A percentile compares a stretch with the other conserved stretches of the same genome.
Conservation (phyloP, 2,797 vertebrate genomes). For the Acomys russatus region DNA sequence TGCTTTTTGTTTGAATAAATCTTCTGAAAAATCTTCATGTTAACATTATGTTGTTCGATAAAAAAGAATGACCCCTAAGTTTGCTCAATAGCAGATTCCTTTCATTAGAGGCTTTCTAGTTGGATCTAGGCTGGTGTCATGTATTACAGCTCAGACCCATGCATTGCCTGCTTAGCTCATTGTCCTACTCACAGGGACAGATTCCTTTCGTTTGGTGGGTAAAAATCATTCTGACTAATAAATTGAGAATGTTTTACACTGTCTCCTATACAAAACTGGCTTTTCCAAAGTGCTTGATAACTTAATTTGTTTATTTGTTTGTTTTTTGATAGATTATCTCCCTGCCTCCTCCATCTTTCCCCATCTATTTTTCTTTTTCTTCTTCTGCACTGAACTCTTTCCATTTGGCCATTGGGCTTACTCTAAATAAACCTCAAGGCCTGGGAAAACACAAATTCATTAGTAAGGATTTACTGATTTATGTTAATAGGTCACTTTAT, state of each 20-base stretch:
- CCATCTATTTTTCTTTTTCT: background rate
- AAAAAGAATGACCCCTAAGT: constrained; percentile 68
- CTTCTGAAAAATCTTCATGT: constrained; percentile 68
- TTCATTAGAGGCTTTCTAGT: constrained; percentile 82
- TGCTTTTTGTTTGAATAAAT: constrained; percentile 77
- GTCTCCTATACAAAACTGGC: constrained; percentile 48
- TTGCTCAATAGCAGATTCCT: constrained; percentile 75
- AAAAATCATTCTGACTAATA: constrained; percentile 63
- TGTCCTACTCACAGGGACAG: background rate
- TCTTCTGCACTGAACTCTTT: background rate
- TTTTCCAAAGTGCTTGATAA: constrained; percentile 66
- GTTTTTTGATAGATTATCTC: background rate
- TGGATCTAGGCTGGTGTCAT: constrained; percentile 76
- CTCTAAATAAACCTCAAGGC: constrained; percentile 24
- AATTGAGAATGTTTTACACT: constrained; percentile 54
- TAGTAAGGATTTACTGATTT: constrained; percentile 32
- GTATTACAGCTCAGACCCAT: constrained; percentile 64
- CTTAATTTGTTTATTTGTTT: constrained; percentile 64
- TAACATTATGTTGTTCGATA: constrained; percentile 59
- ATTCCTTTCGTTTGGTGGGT: constrained; percentile 16
- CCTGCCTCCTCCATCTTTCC: background rate
- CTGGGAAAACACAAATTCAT: constrained; percentile 35
- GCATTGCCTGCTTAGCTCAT: constrained; percentile 30
- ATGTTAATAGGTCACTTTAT: constrained; percentile 66
- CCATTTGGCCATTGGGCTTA: constrained; percentile 22